phyloP scores from a whole-genome alignment of 2,888 invertebrate species.

The Drepana falcataria region DNA sequence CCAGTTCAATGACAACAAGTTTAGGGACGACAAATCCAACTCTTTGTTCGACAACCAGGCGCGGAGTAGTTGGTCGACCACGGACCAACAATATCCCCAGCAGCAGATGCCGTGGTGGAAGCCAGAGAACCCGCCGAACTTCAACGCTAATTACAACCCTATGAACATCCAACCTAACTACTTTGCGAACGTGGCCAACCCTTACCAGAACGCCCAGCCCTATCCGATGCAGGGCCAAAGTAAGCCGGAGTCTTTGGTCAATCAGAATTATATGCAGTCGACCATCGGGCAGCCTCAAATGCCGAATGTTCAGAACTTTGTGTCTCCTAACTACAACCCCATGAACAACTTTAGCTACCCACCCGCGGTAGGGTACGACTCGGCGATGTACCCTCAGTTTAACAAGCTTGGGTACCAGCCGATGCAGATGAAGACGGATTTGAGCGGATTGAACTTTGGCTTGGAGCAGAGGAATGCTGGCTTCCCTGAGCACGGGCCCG shows the following conservation, averaged over 20 bases:
- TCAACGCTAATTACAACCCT: conserved; percentile 37
- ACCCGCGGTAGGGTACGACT: conserved; percentile 51
- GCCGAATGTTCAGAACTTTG: conserved; percentile 49
- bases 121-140: conserved; percentile 42
- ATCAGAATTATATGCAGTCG: conserved; percentile 39
- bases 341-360: conserved; percentile 54
- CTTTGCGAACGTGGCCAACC: conserved; percentile 42
- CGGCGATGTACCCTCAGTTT: conserved; percentile 68
- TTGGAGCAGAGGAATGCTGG: conserved; percentile 44
- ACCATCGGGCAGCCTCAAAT: conserved; percentile 55
- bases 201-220: conserved; percentile 40
- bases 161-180: conserved; percentile 45
- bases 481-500: conserved; percentile 33
- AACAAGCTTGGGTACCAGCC: conserved; percentile 48
- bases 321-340: conserved; percentile 56
- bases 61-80: conserved; percentile 32
- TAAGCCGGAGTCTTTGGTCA: conserved; percentile 35
- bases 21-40: conserved; percentile 52
- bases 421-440: conserved; percentile 43
- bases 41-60: conserved; percentile 29
- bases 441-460: conserved; percentile 37
- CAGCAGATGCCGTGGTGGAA: conserved; percentile 58
- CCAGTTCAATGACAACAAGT: conserved; percentile 59
- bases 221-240: conserved; percentile 32
- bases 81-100: conserved; percentile 18